phyloP scores from a whole-genome alignment of 35 echinoderm and acorn worm genomes.

The Apostichopus japonicus region DNA sequence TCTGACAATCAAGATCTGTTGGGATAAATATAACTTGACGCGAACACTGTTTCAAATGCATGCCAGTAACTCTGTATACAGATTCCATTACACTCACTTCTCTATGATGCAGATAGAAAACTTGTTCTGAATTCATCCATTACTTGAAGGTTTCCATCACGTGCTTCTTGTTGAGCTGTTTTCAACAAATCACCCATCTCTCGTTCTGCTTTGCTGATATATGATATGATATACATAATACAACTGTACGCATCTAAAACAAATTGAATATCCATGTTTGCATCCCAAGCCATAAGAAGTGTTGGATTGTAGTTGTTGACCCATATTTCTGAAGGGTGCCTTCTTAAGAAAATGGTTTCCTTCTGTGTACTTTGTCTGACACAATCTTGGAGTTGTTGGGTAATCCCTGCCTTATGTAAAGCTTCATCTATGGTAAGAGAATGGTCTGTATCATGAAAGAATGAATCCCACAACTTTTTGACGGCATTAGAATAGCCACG shows the following conservation, averaged over 20 bases:
- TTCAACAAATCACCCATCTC: conserved; percentile 40
- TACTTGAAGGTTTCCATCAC: conserved; percentile 7
- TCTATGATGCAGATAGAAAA: conserved; percentile 22
- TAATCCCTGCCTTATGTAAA: conserved; percentile 18
- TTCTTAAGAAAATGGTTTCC: conserved; percentile 21
- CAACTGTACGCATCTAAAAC: conserved; percentile 37
- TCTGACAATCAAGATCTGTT: background rate
- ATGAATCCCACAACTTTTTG: conserved; percentile 12
- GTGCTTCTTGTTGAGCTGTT: conserved; percentile 41
- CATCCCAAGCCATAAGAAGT: conserved; percentile 8
- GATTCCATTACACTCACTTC: background rate
- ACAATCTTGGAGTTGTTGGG: conserved; percentile 7
- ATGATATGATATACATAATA: conserved; percentile 44
- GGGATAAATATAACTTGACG: background rate
- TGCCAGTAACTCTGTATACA: background rate
- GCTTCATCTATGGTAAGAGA: conserved; percentile 32
- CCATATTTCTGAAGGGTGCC: conserved; percentile 13
- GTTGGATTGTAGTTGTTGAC: conserved; percentile 34
- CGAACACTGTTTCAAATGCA: background rate
- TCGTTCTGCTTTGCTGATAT: conserved; percentile 36
- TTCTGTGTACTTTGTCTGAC: background rate
- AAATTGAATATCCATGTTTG: conserved; percentile 16
- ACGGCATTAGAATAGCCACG: background rate
- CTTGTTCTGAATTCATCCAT: conserved; percentile 28
- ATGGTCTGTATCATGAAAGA: conserved; percentile 14